These are phyloP conservation scores for Coboldia fuscipes DNA, from an alignment of 1,140 invertebrate genomes.

Conservation along the genomic window DNA sequence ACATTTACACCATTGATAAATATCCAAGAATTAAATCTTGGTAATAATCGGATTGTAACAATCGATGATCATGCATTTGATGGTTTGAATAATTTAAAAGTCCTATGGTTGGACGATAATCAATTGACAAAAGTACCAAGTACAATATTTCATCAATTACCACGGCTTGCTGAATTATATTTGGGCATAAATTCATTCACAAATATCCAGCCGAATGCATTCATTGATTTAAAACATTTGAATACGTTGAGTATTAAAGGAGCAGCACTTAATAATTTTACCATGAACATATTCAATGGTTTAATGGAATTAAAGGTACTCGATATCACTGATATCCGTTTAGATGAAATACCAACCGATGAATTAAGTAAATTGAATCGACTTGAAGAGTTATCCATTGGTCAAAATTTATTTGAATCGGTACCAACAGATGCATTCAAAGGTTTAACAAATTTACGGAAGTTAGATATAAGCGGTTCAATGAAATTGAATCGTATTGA, in stretches of 20 bases:
- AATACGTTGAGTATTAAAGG: slow-evolving; percentile 52
- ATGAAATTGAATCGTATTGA: slow-evolving; percentile 38
- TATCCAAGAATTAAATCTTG: slow-evolving; percentile 59
- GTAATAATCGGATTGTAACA: slow-evolving; percentile 53
- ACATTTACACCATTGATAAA: slow-evolving; percentile 46
- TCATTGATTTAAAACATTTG: slow-evolving; percentile 47
- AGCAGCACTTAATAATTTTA: slow-evolving; percentile 47
- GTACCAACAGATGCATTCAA: slow-evolving; percentile 44
- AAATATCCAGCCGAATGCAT: slow-evolving; percentile 42
- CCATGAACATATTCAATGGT: slow-evolving; percentile 45
- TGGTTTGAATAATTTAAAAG: slow-evolving; percentile 44
- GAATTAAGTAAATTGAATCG: slow-evolving; percentile 39
- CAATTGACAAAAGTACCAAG: slow-evolving; percentile 47
- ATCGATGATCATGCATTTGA: slow-evolving; percentile 56
- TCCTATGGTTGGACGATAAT: slow-evolving; percentile 62
- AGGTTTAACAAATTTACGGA: slow-evolving; percentile 43
- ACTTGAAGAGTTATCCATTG: slow-evolving; percentile 53
- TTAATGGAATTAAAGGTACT: slow-evolving; percentile 35
- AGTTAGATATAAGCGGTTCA: slow-evolving; percentile 52
- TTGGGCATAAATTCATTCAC: slow-evolving; percentile 55
- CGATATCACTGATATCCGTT: slow-evolving; percentile 52
- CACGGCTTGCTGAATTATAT: slow-evolving; percentile 54
- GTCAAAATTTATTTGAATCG: slow-evolving; percentile 47
- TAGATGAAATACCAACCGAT: slow-evolving; percentile 44
- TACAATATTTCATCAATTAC: slow-evolving; percentile 36